A percentile compares a stretch with the other conserved stretches of the same genome.
phyloP scores from a whole-genome alignment of 2,888 invertebrate genomes.

The Syrista parreyssii region DNA sequence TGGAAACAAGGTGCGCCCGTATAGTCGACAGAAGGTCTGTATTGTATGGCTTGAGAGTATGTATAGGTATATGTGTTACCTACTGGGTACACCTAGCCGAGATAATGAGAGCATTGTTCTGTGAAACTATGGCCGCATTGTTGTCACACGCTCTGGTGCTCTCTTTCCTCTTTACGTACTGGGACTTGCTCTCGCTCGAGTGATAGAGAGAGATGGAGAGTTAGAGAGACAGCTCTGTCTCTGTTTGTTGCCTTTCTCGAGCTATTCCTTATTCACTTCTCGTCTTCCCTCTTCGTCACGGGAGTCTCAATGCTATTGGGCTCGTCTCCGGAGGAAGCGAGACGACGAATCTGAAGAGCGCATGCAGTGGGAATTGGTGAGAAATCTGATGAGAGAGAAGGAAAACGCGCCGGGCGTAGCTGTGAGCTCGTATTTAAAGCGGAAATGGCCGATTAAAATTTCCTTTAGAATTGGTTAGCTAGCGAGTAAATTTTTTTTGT shows the following conservation, averaged over 20 bases:
- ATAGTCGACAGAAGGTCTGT: slow-evolving; percentile 41
- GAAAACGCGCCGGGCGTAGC: too few species aligned
- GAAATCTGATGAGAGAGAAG: not conserved
- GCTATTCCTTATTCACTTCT: not conserved
- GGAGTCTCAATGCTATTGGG: not conserved
- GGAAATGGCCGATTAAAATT: slow-evolving; percentile 1
- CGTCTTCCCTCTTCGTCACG: not conserved
- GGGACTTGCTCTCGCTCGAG: slow-evolving; percentile 13
- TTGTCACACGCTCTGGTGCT: slow-evolving; percentile 50
- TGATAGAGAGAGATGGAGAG: not conserved
- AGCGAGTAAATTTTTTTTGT: not conserved
- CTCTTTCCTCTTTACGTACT: slow-evolving; percentile 26
- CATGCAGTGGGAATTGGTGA: not conserved
- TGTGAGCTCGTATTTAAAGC: slow-evolving; percentile 1
- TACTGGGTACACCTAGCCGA: slow-evolving; percentile 47
- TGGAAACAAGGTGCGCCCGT: slow-evolving; percentile 27
- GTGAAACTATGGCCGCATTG: slow-evolving; percentile 61
- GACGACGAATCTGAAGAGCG: not conserved
- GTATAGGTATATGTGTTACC: slow-evolving; percentile 20
- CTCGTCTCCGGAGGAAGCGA: not conserved
- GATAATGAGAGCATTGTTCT: slow-evolving; percentile 64
- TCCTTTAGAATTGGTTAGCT: too few species aligned
- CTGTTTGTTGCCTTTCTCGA: not conserved
- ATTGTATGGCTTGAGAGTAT: slow-evolving; percentile 39
- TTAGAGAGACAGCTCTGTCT: not conserved